Percentiles rank a stretch among this genome's conserved stretches.
These are phyloP conservation scores for Vultur gryphus DNA, from an alignment of 2,797 vertebrate species.

Conservation along the genomic window DNA sequence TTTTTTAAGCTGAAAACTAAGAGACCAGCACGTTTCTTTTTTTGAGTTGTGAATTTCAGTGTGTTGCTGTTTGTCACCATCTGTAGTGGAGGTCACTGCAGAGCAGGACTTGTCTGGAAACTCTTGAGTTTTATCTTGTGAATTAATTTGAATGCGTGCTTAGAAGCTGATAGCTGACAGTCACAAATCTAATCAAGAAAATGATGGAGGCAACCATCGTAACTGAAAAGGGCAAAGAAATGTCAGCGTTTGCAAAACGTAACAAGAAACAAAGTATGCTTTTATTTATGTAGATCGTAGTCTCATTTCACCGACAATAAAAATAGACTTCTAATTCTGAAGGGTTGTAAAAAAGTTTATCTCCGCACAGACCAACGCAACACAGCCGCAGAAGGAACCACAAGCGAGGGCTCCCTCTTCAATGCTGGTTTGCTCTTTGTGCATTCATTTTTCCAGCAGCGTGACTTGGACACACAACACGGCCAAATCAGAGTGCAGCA, in stretches of 20 bases:
- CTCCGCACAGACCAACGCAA: background rate
- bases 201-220: background rate
- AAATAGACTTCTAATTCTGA: background rate
- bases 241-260: background rate
- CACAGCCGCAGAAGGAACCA: background rate
- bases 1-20: background rate
- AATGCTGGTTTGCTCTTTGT: background rate
- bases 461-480: accelerated
- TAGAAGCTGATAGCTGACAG: background rate
- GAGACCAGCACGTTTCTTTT: background rate
- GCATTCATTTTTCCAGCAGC: background rate
- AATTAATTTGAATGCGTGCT: background rate
- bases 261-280: background rate
- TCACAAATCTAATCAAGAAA: background rate
- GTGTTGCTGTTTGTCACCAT: background rate
- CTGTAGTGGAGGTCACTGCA: background rate
- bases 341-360: background rate
- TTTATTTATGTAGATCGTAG: background rate
- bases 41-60: background rate
- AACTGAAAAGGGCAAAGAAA: background rate
- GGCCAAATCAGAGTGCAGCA: background rate
- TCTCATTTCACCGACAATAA: background rate
- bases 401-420: background rate
- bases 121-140: background rate
- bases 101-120: background rate